These are phyloP conservation scores for Mnemiopsis leidyi DNA, from an alignment of 37 sponge, comb jelly and placozoan species.

Conservation along the genomic window DNA sequence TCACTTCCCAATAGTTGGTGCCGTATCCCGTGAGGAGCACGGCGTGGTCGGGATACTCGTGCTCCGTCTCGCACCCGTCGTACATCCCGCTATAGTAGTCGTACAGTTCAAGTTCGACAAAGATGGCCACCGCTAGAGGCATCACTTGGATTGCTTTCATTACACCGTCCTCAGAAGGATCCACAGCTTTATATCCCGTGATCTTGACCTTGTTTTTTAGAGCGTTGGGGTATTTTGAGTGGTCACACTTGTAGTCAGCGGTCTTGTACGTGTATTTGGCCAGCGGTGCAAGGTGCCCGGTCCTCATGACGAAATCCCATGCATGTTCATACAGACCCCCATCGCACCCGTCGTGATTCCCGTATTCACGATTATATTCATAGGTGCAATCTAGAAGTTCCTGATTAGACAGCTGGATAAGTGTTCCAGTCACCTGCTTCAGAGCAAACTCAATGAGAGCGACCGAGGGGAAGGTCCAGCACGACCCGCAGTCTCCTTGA, in stretches of 20 bases:
- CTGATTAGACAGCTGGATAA: slow-evolving; percentile 22
- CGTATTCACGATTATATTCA: neutral
- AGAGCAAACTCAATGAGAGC: slow-evolving; percentile 3
- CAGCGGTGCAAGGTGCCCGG: neutral
- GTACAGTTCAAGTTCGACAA: neutral
- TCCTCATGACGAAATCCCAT: neutral
- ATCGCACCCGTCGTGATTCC: neutral
- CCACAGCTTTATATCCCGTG: neutral
- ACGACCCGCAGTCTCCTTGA: neutral
- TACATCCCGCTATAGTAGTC: neutral
- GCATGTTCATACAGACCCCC: neutral
- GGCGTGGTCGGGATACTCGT: neutral
- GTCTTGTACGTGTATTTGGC: neutral
- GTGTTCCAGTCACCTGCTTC: neutral
- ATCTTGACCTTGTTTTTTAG: neutral
- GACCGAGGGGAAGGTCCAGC: slow-evolving; percentile 11
- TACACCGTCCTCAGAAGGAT: neutral
- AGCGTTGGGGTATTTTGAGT: neutral
- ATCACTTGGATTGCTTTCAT: neutral
- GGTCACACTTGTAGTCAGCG: neutral
- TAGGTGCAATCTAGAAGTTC: slow-evolving; percentile 9
- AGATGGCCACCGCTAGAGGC: slow-evolving; percentile 33
- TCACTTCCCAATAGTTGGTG: neutral
- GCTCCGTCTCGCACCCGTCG: neutral
- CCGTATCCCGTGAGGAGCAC: slow-evolving; percentile 18